Conservation (phyloP, 2,888 invertebrate genomes). For the Dryocosmus kuriphilus region DNA sequence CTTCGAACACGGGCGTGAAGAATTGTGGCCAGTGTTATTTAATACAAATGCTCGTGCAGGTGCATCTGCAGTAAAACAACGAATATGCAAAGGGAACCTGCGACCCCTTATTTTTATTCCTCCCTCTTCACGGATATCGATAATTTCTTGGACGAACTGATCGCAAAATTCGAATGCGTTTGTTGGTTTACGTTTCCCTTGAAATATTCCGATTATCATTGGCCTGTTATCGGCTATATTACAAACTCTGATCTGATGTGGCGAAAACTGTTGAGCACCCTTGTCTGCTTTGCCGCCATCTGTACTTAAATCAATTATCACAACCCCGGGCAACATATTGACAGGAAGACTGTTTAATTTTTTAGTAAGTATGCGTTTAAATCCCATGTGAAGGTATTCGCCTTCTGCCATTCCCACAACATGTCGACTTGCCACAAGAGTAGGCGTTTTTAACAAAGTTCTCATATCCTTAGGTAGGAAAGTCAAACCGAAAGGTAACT, state of each 20-base stretch:
- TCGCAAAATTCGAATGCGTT: too few relatives aligned
- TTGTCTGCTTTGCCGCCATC: background rate
- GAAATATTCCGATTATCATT: too few relatives aligned
- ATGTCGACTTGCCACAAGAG: background rate
- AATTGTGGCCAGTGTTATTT: background rate
- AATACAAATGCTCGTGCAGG: slow-evolving; percentile 13
- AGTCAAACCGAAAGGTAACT: background rate
- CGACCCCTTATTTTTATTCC: too few relatives aligned
- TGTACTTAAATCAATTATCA: too few relatives aligned
- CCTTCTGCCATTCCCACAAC: too few relatives aligned
- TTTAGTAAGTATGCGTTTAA: too few relatives aligned
- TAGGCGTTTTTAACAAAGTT: background rate
- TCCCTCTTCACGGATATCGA: too few relatives aligned
- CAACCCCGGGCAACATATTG: too few relatives aligned
- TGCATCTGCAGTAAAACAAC: slow-evolving; percentile 14
- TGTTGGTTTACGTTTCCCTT: too few relatives aligned
- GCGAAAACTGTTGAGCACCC: background rate
- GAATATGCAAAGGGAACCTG: background rate
- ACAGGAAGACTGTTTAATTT: too few relatives aligned
- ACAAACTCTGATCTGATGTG: background rate
- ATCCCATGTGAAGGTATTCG: too few relatives aligned
- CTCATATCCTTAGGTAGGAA: background rate
- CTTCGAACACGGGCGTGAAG: background rate
- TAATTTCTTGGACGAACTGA: too few relatives aligned
- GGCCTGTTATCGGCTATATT: background rate